Conservation (phyloP, 2,888 invertebrate species). For the Drosophila neonasuta region DNA sequence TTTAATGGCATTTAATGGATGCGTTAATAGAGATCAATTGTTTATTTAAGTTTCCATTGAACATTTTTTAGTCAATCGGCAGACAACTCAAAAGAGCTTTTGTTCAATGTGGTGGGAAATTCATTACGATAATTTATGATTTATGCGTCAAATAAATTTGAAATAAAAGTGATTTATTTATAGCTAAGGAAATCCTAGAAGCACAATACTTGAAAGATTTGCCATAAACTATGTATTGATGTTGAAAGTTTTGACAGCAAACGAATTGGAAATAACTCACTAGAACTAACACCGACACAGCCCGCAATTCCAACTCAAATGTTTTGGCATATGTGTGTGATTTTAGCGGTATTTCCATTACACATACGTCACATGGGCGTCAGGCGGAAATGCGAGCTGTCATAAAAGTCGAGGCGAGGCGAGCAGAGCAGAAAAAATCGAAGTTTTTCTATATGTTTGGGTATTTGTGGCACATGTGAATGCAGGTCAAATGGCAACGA, state of each 20-base stretch:
- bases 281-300: background rate
- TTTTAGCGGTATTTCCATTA: constrained; percentile 57
- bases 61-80: constrained; percentile 7
- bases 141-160: constrained; percentile 52
- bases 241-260: constrained; percentile 53
- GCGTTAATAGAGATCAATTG: constrained; percentile 30
- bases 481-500: constrained; percentile 35
- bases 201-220: constrained; percentile 26
- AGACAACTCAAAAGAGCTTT: constrained; percentile 10
- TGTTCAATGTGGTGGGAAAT: background rate
- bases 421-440: constrained; percentile 13
- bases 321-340: constrained; percentile 14
- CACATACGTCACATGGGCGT: constrained; percentile 59
- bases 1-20: constrained; percentile 44
- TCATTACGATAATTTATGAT: constrained; percentile 27
- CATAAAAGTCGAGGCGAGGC: constrained; percentile 21
- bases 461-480: background rate
- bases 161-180: constrained; percentile 48
- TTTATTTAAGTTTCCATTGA: constrained; percentile 15
- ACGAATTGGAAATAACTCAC: constrained; percentile 46
- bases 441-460: constrained; percentile 15
- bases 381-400: constrained; percentile 38
- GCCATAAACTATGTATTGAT: constrained; percentile 45
- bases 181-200: background rate
- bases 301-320: background rate